Evolutionary conservation across 2,888 invertebrate genomes (phyloP).

Genomic region (Tortrix viridana): DNA sequence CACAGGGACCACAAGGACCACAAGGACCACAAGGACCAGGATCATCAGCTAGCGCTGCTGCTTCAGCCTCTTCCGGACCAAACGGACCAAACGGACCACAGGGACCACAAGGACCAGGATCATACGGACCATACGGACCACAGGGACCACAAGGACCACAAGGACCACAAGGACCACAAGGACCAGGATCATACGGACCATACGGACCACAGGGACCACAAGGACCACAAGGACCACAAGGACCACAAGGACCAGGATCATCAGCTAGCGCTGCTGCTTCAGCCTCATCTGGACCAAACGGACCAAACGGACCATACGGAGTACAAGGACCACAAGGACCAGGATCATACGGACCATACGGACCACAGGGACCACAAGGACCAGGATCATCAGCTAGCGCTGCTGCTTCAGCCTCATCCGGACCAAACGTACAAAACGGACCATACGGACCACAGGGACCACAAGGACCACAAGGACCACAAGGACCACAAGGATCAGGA

Average conservation of each 20-base stretch:
- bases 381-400: conserved; percentile 32
- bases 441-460: conserved; percentile 13
- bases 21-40: conserved; percentile 42
- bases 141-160: conserved; percentile 12
- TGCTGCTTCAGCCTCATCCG: no score
- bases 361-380: not conserved
- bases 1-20: conserved; percentile 13
- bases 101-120: conserved; percentile 12
- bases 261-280: no score
- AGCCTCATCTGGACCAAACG: no score
- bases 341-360: not conserved
- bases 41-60: conserved; percentile 19
- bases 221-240: not conserved
- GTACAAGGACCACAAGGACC: conserved; percentile 5
- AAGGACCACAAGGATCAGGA: not conserved
- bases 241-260: no score
- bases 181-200: not conserved
- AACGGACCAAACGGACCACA: not conserved
- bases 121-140: conserved; percentile 26
- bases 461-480: conserved; percentile 6
- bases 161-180: not conserved
- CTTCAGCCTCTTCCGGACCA: conserved; percentile 10
- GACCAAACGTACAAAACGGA: not conserved
- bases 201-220: no score
- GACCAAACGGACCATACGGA: conserved; percentile 13